Evolutionary conservation across 2,888 invertebrate genomes (phyloP).

Genomic region (Pedicia rivosa): DNA sequence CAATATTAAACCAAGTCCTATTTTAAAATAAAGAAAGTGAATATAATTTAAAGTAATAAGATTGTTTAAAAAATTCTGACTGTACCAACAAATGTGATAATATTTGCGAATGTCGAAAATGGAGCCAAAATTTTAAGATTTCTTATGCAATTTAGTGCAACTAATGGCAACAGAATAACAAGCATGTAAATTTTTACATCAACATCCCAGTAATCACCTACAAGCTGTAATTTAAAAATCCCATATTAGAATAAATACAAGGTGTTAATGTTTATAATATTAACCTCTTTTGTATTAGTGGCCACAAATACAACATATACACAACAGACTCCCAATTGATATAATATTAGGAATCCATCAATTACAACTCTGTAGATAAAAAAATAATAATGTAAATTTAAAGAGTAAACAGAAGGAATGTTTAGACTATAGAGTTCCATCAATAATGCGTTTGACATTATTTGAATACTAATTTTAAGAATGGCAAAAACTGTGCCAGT

Average conservation of each 20-base stretch:
- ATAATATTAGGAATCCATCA: slow-evolving; percentile 54
- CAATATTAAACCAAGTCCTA: slow-evolving; percentile 62
- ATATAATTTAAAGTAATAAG: no score
- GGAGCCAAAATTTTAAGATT: slow-evolving; percentile 68
- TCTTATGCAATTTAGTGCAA: slow-evolving; percentile 52
- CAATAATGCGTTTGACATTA: no score
- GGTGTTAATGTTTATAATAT: no score
- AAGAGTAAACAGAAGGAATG: no score
- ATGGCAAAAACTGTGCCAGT: no score
- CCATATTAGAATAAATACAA: no score
- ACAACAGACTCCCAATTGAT: slow-evolving; percentile 79
- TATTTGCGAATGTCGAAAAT: slow-evolving; percentile 68
- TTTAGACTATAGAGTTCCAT: no score
- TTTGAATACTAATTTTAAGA: no score
- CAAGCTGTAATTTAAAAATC: no score
- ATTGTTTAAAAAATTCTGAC: no score
- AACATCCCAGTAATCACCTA: slow-evolving; percentile 30
- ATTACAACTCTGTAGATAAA: slow-evolving; percentile 49
- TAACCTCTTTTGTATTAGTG: slow-evolving; percentile 47
- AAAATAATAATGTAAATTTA: no score
- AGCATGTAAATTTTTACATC: slow-evolving; percentile 45
- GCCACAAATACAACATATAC: slow-evolving; percentile 72
- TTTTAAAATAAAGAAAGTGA: no score
- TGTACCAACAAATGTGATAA: slow-evolving; percentile 54
- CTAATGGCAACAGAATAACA: slow-evolving; percentile 48